Conservation (phyloP, 2,888 invertebrate species). For the Palloptera scutellata region DNA sequence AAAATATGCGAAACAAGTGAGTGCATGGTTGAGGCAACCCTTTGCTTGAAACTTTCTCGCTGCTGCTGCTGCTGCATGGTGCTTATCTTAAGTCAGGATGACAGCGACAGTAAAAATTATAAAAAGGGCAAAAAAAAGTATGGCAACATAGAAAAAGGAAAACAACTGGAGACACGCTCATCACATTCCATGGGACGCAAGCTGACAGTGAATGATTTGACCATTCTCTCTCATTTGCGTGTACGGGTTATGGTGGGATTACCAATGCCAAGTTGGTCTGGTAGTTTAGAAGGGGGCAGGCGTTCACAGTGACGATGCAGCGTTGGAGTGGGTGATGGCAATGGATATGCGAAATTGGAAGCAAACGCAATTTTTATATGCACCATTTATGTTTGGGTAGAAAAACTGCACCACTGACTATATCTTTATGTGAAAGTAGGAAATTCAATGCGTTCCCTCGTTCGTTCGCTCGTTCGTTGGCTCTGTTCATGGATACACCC, state of each 20-base stretch:
- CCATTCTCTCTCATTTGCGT: conserved; percentile 58
- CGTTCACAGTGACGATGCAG: neutral
- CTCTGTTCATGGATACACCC: neutral
- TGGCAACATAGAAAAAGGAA: conserved; percentile 32
- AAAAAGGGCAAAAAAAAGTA: conserved; percentile 31
- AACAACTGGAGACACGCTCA: conserved; percentile 45
- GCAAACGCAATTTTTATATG: conserved; percentile 27
- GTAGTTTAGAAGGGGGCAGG: too few species aligned
- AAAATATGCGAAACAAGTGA: conserved; percentile 5
- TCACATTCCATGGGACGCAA: conserved; percentile 52
- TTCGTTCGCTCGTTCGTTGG: conserved; percentile 9
- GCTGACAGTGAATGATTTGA: conserved; percentile 61
- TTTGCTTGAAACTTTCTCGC: conserved; percentile 37
- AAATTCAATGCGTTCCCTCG: conserved; percentile 31
- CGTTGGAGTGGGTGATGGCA: neutral
- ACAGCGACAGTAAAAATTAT: conserved; percentile 41
- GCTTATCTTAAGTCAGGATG: conserved; percentile 54
- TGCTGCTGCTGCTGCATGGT: conserved; percentile 41
- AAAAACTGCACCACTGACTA: conserved; percentile 12
- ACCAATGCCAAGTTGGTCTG: neutral
- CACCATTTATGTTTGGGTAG: neutral
- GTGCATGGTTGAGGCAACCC: conserved; percentile 38
- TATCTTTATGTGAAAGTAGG: conserved; percentile 25
- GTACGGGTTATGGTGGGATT: conserved; percentile 23
- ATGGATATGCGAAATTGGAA: neutral